Base-by-base conservation (phyloP, 2,113 vertebrate genomes). In the Sclerurus mexicanus region DNA sequence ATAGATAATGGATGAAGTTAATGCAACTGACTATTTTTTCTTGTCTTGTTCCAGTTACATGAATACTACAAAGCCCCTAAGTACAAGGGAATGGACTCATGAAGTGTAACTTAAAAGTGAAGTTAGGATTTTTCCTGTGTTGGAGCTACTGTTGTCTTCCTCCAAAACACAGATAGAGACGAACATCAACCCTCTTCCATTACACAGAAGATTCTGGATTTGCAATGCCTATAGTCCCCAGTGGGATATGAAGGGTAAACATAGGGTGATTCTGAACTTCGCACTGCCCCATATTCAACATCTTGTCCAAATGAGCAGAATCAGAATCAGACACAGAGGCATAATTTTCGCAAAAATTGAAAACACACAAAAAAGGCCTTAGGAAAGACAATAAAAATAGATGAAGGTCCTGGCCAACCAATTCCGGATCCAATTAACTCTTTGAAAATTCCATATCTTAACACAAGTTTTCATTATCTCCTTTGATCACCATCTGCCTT, bases 401-500 rank as follows among this genome's bases (percentile, higher is more conserved):
- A 69, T 1, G 0, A 84, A 50, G 10, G 11, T 56, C 14, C 62
- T 50, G 47, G 30, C 31, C 60, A 91, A 72, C 35, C 5, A 64
- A 15, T 56, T 92, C 27, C 53, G 63, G 37, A 80, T 80, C 22
- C 31, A 89, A 89, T 85, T 80, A 87, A 52, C 21, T 53, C 14
- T 74, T 58, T 28, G 22, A 85, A 87, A 94, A 80, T 50, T 66
- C 47, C 28, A 2, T 42, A 30, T 78, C 31, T 82, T 93, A 81
- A 68, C 55, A 28, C 63, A 92, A 87, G 37, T 52, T 40, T 94
- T 91, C 40, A n/a, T 93, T 66, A 69, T 47, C 33, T 52, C 35
- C 53, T 94, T 87, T 93, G 59, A 91, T 74, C 25, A 47, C 4
- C 9, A 52, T 93, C 73, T 88, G 66, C 10, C 53, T 60, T 85